phyloP scores from a whole-genome alignment of 1,140 invertebrate genomes.

The Drosophila ficusphila region DNA sequence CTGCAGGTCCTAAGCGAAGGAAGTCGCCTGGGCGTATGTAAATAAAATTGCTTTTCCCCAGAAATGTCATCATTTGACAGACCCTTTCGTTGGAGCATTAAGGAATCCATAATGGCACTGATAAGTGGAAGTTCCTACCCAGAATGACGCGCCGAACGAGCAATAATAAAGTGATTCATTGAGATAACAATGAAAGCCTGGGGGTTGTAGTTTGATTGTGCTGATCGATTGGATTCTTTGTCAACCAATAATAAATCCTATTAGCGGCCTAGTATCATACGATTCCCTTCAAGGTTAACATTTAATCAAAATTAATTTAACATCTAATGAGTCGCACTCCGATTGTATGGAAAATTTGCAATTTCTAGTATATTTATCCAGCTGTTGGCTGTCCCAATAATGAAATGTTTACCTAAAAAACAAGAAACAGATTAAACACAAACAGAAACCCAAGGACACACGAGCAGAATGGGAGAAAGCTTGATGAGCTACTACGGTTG shows the following conservation, averaged over 20 bases:
- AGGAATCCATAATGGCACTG: conserved; percentile 6
- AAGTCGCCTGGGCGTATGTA: conserved; percentile 12
- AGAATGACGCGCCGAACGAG: conserved; percentile 24
- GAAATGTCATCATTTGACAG: conserved; percentile 36
- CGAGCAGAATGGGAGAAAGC: background rate
- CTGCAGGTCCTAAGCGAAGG: conserved; percentile 13
- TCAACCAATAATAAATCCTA: background rate
- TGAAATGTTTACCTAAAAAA: conserved; percentile 4
- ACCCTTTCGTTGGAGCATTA: conserved; percentile 13
- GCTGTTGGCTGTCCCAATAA: conserved; percentile 11
- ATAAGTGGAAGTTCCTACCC: conserved; percentile 18
- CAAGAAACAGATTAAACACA: conserved; percentile 3
- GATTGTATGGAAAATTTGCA: conserved; percentile 3
- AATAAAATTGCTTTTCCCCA: conserved; percentile 31
- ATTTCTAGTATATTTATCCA: conserved; percentile 27
- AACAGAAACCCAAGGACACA: conserved; percentile 12
- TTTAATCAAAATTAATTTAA: background rate
- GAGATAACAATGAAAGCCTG: background rate
- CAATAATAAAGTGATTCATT: conserved; percentile 31
- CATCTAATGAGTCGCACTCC: background rate
- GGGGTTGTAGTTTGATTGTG: background rate
- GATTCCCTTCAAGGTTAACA: background rate
- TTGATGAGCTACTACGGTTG: background rate
- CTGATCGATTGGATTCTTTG: conserved; percentile 19
- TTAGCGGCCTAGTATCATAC: background rate